Base-by-base conservation (phyloP, 2,113 vertebrate species). In the Anser brachyrhynchus region DNA sequence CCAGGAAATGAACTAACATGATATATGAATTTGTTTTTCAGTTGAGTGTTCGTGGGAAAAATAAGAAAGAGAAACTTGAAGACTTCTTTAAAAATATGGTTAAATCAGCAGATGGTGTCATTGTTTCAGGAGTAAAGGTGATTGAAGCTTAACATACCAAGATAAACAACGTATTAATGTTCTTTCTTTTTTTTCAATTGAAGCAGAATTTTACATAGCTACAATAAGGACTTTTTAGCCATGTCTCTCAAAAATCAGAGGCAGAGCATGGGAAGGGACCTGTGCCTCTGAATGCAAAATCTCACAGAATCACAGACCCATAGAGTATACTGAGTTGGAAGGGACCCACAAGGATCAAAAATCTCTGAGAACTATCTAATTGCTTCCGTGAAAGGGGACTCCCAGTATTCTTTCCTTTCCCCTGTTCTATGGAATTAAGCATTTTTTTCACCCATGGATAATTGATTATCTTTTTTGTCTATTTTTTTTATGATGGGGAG, bases 11-110 rank as follows among this genome's bases (percentile, higher is more conserved):
- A 82, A 75, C 66, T 74, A 82, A 96, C 25, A 58, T 89, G 33
- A 62, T 58, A 84, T 89, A 82, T 92, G 11, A 84, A 44, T 86
- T 93, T 98, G 52, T 96, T 88, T 98, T 97, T 84, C 98, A 99
- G 99, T 98, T 99, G 97, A 99, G 99, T 78, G 99, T 99, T 61
- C 98, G 99, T 98, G 99, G 99, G 52, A 99, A 99, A 98, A 99
- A 99, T 97, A 99, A 99, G 98, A 99, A 99, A 93, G 99, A 99
- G 96, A 99, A 99, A 97, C 97, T 99, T 91, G 99, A 99, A 98
- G 99, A 99, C 87, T 99, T 99, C 98, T 99, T 99, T 92, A 99
- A 99, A 98, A 99, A 99, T 59, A 99, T 99, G 97, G 99, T 99
- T 95, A 99, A 99, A 94, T 99, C 99, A 13, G 99, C 99, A 29